A percentile compares a stretch with the other conserved stretches of the same genome.
Evolutionary conservation across 2,797 vertebrate species (phyloP).

Genomic region (Sternarchorhynchus goeldii): DNA sequence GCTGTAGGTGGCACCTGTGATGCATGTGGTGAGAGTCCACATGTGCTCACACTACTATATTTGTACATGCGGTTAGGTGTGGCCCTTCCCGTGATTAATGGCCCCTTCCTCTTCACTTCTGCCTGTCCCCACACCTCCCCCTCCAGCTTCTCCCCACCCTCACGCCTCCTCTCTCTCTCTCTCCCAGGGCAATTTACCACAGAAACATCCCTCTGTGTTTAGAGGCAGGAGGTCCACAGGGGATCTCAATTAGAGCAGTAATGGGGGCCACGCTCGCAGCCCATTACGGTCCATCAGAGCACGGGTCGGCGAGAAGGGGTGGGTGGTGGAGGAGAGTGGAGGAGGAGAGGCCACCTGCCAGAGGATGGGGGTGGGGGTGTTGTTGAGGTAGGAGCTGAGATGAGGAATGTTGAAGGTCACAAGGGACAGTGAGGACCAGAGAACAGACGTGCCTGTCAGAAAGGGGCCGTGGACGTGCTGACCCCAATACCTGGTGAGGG

Average conservation of each 20-base stretch:
- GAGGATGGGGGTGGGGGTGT: background rate
- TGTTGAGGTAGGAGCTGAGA: background rate
- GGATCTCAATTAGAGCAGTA: slow-evolving; percentile 59
- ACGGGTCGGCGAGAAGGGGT: slow-evolving; percentile 46
- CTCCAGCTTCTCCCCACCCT: too few relatives aligned
- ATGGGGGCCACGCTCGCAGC: slow-evolving; percentile 51
- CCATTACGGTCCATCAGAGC: slow-evolving; percentile 52
- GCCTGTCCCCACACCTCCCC: background rate
- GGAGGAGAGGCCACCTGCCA: slow-evolving; percentile 38
- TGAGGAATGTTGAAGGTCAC: background rate
- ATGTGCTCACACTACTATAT: background rate
- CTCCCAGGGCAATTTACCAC: slow-evolving; percentile 40
- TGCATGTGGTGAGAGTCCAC: slow-evolving; percentile 15
- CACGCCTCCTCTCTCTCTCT: background rate
- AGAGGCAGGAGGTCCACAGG: slow-evolving; percentile 36
- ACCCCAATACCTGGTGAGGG: background rate
- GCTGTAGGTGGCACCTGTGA: slow-evolving; percentile 14
- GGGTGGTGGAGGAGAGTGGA: slow-evolving; percentile 14
- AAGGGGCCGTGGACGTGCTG: background rate
- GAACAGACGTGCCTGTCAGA: too few relatives aligned
- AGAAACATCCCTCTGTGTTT: slow-evolving; percentile 36
- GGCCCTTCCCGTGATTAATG: slow-evolving; percentile 22
- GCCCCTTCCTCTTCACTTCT: slow-evolving; percentile 9
- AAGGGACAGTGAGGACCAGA: background rate
- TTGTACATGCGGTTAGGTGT: slow-evolving; percentile 16